Evolutionary conservation across 2,113 vertebrate genomes (phyloP).

Genomic region (Scortum barcoo): DNA sequence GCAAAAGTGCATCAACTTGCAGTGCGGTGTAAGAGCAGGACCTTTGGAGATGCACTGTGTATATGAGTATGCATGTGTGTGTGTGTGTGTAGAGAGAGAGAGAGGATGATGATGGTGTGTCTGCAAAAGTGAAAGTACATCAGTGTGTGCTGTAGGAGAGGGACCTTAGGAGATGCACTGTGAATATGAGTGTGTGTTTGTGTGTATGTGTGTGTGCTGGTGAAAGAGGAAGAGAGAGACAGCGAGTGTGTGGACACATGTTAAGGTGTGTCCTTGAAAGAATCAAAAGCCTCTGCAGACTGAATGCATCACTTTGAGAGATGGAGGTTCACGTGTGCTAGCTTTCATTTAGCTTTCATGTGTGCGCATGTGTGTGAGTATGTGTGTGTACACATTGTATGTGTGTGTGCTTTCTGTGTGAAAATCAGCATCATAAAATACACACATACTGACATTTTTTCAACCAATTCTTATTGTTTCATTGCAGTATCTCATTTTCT

Average conservation of each 20-base stretch:
- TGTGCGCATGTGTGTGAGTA: neutral
- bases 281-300: conserved; percentile 66
- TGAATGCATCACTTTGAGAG: conserved; percentile 48
- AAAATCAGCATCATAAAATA: neutral
- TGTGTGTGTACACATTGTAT: no score
- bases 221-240: no score
- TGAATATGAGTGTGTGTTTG: conserved; percentile 9
- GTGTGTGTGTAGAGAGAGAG: neutral
- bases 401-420: neutral
- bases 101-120: conserved; percentile 7
- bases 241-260: conserved; percentile 45
- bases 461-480: neutral
- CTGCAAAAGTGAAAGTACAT: conserved; percentile 23
- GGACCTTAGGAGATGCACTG: neutral
- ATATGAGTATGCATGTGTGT: conserved; percentile 16
- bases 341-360: conserved; percentile 7
- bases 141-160: conserved; percentile 18
- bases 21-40: conserved; percentile 1
- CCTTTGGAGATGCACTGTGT: conserved; percentile 1
- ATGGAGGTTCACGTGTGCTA: conserved; percentile 8
- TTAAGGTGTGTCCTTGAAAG: conserved; percentile 66
- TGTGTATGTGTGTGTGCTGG: conserved; percentile 24
- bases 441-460: neutral
- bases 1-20: conserved; percentile 21
- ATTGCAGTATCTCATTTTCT: neutral